Evolutionary conservation across 2,888 invertebrate species (phyloP).

Genomic region (Cosmia pyralina): DNA sequence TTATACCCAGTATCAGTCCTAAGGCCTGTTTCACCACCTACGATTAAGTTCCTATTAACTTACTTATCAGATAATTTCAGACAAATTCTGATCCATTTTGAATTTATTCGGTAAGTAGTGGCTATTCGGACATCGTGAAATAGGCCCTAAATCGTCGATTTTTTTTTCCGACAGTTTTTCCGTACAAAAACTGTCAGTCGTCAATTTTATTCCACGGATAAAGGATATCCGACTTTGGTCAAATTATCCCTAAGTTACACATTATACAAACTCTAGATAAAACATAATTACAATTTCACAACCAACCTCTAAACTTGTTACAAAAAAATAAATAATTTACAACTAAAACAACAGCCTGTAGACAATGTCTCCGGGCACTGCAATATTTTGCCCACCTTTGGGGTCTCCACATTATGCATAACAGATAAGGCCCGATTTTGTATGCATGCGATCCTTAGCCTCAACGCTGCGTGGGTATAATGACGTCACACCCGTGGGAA

Average conservation of each 20-base stretch:
- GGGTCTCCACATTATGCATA: constrained; percentile 90
- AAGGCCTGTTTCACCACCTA: too few relatives aligned
- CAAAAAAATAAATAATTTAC: constrained; percentile 32
- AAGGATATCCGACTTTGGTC: too few relatives aligned
- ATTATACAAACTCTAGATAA: background rate
- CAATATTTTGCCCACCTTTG: constrained; percentile 90
- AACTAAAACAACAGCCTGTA: constrained; percentile 58
- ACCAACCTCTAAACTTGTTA: background rate
- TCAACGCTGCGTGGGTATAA: constrained; percentile 77
- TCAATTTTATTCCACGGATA: too few relatives aligned
- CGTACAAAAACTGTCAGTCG: too few relatives aligned
- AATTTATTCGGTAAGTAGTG: too few relatives aligned
- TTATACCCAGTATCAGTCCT: too few relatives aligned
- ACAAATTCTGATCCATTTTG: too few relatives aligned
- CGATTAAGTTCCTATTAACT: too few relatives aligned
- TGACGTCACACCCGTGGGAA: constrained; percentile 83
- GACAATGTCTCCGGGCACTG: constrained; percentile 72
- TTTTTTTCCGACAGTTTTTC: too few relatives aligned
- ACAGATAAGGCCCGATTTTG: constrained; percentile 89
- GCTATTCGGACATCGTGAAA: too few relatives aligned
- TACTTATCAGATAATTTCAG: too few relatives aligned
- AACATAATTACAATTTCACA: background rate
- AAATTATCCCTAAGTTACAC: background rate
- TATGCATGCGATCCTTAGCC: constrained; percentile 90
- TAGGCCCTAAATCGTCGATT: too few relatives aligned